Conservation (phyloP, 2,888 invertebrate species). For the Antheraea yamamai region DNA sequence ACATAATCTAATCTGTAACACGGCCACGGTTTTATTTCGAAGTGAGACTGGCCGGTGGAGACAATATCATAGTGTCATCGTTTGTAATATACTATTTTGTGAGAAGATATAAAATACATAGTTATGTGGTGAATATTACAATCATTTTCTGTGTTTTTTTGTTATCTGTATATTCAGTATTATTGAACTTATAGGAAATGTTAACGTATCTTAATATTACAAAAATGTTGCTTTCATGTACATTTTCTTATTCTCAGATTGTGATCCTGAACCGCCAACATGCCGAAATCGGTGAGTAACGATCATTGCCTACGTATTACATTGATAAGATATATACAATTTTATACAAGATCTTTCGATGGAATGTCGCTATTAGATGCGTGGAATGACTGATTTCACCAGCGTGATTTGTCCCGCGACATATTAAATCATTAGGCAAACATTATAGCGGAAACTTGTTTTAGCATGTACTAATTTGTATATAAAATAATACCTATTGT, state of each 20-base stretch:
- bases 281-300: slow-evolving; percentile 85
- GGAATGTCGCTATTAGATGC: slow-evolving; percentile 29
- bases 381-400: slow-evolving; percentile 26
- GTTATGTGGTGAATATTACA: slow-evolving; percentile 33
- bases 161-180: slow-evolving; percentile 48
- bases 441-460: slow-evolving; percentile 21
- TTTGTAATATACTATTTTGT: slow-evolving; percentile 47
- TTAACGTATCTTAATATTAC: slow-evolving; percentile 35
- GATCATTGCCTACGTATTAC: slow-evolving; percentile 15
- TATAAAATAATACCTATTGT: slow-evolving; percentile 19
- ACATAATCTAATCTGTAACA: slow-evolving; percentile 25
- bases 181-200: slow-evolving; percentile 22
- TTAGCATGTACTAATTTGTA: slow-evolving; percentile 23
- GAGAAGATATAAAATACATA: slow-evolving; percentile 46
- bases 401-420: slow-evolving; percentile 29
- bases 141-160: slow-evolving; percentile 31
- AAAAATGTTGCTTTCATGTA: slow-evolving; percentile 50
- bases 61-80: slow-evolving; percentile 56
- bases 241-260: slow-evolving; percentile 71
- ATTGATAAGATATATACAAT: slow-evolving; percentile 18
- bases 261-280: slow-evolving; percentile 79
- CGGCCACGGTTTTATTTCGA: slow-evolving; percentile 49
- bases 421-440: slow-evolving; percentile 29
- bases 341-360: slow-evolving; percentile 10
- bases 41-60: slow-evolving; percentile 65